phyloP scores from a whole-genome alignment of 2,888 invertebrate species.

The Catocala sponsa region DNA sequence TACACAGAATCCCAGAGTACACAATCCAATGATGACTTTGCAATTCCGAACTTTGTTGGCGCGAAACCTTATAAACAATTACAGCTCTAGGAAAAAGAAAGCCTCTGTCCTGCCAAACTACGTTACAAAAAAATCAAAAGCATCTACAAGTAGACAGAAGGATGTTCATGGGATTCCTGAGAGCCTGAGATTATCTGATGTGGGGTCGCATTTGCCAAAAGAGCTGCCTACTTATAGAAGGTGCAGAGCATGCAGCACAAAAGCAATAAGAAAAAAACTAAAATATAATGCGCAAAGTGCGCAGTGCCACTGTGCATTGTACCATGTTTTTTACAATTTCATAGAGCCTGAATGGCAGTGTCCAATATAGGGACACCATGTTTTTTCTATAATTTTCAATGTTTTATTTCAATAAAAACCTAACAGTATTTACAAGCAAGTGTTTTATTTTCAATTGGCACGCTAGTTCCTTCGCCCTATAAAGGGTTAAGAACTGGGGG shows the following conservation, averaged over 20 bases:
- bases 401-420: neutral
- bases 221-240: slow-evolving; percentile 4
- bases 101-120: slow-evolving; percentile 1
- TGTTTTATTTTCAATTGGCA: neutral
- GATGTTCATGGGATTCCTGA: neutral
- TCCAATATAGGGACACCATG: neutral
- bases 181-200: neutral
- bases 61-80: slow-evolving; percentile 9
- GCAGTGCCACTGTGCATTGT: slow-evolving; percentile 18
- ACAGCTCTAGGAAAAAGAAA: slow-evolving; percentile 10
- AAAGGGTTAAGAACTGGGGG: no score
- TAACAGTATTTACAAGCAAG: neutral
- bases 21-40: slow-evolving; percentile 6
- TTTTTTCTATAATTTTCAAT: neutral
- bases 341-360: slow-evolving; percentile 3
- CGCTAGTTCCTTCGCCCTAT: neutral
- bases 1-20: slow-evolving; percentile 20
- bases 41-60: slow-evolving; percentile 4
- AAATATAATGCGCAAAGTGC: slow-evolving; percentile 20
- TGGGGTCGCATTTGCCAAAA: neutral
- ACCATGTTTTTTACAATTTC: slow-evolving; percentile 23
- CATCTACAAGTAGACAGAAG: neutral
- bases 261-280: slow-evolving; percentile 9
- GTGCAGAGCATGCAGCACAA: slow-evolving; percentile 15
- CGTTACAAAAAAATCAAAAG: neutral